phyloP scores from a whole-genome alignment of 2,113 vertebrate species.

The Aphelocoma coerulescens region DNA sequence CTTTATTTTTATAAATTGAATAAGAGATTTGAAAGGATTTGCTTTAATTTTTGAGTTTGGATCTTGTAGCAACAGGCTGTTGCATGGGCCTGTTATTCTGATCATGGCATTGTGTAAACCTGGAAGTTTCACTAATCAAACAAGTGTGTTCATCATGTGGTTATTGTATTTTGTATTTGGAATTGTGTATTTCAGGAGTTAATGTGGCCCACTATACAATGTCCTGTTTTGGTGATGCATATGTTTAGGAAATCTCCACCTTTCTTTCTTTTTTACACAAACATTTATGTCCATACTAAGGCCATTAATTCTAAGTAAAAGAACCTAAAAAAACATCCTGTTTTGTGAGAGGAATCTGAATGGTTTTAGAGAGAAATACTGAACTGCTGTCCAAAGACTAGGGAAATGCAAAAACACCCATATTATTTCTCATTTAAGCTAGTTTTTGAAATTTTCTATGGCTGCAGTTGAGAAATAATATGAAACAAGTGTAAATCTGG shows the following conservation, averaged over 20 bases:
- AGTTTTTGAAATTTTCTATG: not conserved
- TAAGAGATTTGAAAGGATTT: not conserved
- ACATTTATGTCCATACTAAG: not conserved
- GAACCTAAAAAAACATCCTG: accelerated
- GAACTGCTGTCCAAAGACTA: not conserved
- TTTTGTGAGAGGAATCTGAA: not conserved
- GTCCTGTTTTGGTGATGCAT: not conserved
- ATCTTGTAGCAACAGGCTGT: not conserved
- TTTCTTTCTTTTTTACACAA: not conserved
- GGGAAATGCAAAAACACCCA: not conserved
- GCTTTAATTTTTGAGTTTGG: not conserved
- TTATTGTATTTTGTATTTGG: not conserved
- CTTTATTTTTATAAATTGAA: not conserved
- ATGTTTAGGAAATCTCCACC: not conserved
- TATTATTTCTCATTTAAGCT: not conserved
- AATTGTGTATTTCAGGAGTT: not conserved
- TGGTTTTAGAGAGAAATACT: not conserved
- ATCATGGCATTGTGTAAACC: accelerated
- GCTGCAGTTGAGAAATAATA: not conserved
- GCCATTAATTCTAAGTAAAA: not conserved
- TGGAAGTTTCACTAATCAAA: not conserved
- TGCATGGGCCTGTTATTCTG: not conserved
- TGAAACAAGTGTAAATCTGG: not conserved
- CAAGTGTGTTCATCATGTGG: not conserved
- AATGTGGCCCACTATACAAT: not conserved